phyloP scores from a whole-genome alignment of 1,140 invertebrate species.

The Aporrectodea caliginosa region DNA sequence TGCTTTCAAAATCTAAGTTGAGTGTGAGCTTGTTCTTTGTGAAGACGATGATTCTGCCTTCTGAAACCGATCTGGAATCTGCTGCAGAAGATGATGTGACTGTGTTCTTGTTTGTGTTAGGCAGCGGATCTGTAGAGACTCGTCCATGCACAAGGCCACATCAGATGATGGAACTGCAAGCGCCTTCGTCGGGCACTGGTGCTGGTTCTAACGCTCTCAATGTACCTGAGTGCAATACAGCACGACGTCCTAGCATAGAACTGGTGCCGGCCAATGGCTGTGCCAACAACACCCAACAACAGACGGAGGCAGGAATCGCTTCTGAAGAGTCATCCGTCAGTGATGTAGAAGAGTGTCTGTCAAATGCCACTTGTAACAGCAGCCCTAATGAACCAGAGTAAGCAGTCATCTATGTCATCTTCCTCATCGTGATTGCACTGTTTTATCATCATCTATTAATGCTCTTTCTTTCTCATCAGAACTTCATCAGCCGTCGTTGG shows the following conservation, averaged over 20 bases:
- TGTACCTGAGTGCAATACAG: conserved; percentile 42
- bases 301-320: conserved; percentile 27
- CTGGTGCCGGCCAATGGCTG: conserved; percentile 57
- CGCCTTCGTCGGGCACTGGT: not conserved
- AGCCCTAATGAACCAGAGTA: not conserved
- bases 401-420: too few species aligned
- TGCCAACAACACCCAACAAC: conserved; percentile 43
- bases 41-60: too few species aligned
- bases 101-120: too few species aligned
- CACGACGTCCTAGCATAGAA: conserved; percentile 55
- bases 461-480: too few species aligned
- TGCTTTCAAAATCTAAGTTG: too few species aligned
- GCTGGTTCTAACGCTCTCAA: conserved; percentile 28
- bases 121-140: not conserved
- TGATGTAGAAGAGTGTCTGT: conserved; percentile 1
- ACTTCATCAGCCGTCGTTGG: too few species aligned
- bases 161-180: not conserved
- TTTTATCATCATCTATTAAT: too few species aligned
- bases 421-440: too few species aligned
- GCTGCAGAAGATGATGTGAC: too few species aligned
- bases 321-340: conserved; percentile 12
- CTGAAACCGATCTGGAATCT: too few species aligned
- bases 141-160: not conserved
- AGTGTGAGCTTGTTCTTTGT: too few species aligned
- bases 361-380: not conserved